These are phyloP conservation scores for Etheostoma spectabile DNA, from an alignment of 2,113 vertebrate species.

Conservation along the genomic window DNA sequence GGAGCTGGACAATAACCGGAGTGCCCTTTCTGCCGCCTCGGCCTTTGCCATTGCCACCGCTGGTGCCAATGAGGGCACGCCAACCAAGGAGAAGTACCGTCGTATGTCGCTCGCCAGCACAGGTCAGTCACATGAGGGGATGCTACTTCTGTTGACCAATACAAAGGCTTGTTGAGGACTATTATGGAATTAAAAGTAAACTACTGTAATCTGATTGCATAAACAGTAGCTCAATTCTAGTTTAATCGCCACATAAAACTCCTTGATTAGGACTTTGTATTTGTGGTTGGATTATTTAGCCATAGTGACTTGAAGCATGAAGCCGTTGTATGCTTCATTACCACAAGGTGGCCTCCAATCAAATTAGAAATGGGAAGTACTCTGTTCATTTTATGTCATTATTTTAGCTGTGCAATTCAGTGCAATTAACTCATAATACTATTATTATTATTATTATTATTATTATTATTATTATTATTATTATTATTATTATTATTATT, in stretches of 20 bases:
- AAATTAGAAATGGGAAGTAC: not conserved
- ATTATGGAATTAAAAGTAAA: not conserved
- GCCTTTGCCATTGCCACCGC: conserved; percentile 97
- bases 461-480: too few species aligned
- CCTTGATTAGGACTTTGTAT: not conserved
- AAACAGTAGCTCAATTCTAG: not conserved
- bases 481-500: too few species aligned
- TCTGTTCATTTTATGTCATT: not conserved
- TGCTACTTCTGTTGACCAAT: not conserved
- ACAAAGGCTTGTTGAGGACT: not conserved
- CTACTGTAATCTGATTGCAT: not conserved
- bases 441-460: too few species aligned
- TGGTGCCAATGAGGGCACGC: conserved; percentile 94
- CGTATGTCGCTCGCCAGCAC: conserved; percentile 94
- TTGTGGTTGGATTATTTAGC: not conserved
- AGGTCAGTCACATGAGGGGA: conserved; percentile 79
- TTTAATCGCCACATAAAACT: not conserved
- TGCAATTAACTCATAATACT: not conserved
- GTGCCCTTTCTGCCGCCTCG: conserved; percentile 92
- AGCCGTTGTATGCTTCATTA: not conserved
- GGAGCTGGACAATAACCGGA: conserved; percentile 92
- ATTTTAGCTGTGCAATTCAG: not conserved
- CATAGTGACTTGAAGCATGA: not conserved
- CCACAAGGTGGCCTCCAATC: conserved; percentile 12
- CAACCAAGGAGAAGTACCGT: conserved; percentile 96